Percentiles rank a stretch among this genome's conserved stretches.
These are phyloP conservation scores for Acleris sparsana DNA, from an alignment of 2,888 invertebrate species.

Conservation along the genomic window DNA sequence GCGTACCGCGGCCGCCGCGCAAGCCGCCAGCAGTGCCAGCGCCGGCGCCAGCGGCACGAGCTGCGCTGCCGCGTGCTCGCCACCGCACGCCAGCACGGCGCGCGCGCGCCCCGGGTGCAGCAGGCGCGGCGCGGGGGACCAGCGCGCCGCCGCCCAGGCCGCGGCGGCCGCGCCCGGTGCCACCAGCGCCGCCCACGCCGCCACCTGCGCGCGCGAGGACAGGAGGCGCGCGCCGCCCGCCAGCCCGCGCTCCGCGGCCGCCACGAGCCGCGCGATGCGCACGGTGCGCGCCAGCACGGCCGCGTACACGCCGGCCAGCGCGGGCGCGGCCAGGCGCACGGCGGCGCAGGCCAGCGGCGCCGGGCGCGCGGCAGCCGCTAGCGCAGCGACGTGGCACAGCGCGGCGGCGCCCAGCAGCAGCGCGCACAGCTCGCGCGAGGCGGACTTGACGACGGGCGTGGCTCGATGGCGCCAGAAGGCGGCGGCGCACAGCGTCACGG, in stretches of 20 bases:
- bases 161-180: conserved; percentile 71
- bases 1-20: conserved; percentile 90
- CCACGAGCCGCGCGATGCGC: conserved; percentile 54
- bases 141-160: conserved; percentile 83
- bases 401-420: conserved; percentile 81
- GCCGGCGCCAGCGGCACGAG: conserved; percentile 88
- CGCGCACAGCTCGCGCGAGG: conserved; percentile 86
- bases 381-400: conserved; percentile 82
- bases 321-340: conserved; percentile 51
- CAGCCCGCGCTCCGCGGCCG: conserved; percentile 59
- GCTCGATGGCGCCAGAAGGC: conserved; percentile 77
- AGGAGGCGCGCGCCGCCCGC: conserved; percentile 45
- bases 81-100: conserved; percentile 85
- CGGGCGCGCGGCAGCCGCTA: conserved; percentile 78
- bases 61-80: conserved; percentile 74
- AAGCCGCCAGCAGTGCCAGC: conserved; percentile 87
- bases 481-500: conserved; percentile 82
- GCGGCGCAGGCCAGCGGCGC: conserved; percentile 44
- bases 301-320: conserved; percentile 54
- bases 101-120: conserved; percentile 77
- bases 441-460: conserved; percentile 90
- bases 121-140: conserved; percentile 77
- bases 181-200: conserved; percentile 84
- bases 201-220: conserved; percentile 82
- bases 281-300: conserved; percentile 54